phyloP scores from a whole-genome alignment of 2,888 invertebrate genomes.

The Philonicus albiceps region DNA sequence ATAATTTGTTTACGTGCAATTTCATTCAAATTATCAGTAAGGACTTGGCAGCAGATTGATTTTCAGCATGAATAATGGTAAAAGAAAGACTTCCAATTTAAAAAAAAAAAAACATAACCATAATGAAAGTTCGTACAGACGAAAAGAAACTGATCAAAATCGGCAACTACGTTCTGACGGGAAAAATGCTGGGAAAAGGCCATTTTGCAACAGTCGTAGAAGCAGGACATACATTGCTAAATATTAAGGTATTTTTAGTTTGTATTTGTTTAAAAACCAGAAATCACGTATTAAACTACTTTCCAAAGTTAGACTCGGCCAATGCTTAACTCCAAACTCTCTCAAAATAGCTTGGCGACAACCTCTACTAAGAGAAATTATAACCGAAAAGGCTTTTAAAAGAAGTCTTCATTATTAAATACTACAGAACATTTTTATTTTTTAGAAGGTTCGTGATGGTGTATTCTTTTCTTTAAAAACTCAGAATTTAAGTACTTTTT shows the following conservation, averaged over 20 bases:
- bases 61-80: not conserved
- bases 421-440: no score
- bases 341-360: no score
- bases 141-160: constrained; percentile 67
- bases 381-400: no score
- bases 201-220: constrained; percentile 80
- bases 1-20: not conserved
- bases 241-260: constrained; percentile 68
- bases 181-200: constrained; percentile 75
- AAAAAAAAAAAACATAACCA: not conserved
- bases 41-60: not conserved
- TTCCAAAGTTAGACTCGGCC: no score
- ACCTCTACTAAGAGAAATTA: no score
- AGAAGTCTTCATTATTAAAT: no score
- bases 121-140: constrained; percentile 32
- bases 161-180: constrained; percentile 77
- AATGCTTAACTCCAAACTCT: no score
- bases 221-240: constrained; percentile 73
- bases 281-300: no score
- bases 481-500: no score
- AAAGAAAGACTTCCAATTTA: not conserved
- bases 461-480: no score
- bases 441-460: no score
- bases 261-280: not conserved
- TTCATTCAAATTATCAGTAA: not conserved